phyloP scores from a whole-genome alignment of 2,888 invertebrate genomes.

The Synanthedon myopaeformis region DNA sequence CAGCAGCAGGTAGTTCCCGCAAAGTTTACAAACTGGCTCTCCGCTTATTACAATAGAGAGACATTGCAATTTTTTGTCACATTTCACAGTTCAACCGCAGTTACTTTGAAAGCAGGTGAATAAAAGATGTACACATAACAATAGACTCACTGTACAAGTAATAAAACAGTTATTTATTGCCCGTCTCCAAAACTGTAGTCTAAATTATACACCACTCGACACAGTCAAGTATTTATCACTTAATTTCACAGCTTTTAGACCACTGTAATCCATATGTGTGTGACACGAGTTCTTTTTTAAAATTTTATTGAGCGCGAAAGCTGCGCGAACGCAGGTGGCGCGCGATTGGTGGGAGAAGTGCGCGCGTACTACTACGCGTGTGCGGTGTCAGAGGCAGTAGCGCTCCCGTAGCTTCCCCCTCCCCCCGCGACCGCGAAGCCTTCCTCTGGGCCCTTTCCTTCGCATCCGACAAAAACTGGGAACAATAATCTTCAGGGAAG shows the following conservation, averaged over 20 bases:
- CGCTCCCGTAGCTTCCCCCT: slow-evolving; percentile 49
- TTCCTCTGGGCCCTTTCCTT: slow-evolving; percentile 44
- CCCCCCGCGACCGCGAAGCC: slow-evolving; percentile 34
- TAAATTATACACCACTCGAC: slow-evolving; percentile 3
- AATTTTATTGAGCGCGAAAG: slow-evolving; percentile 28
- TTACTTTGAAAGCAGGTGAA: slow-evolving; percentile 53
- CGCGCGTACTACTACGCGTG: slow-evolving; percentile 60
- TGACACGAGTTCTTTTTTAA: slow-evolving; percentile 16
- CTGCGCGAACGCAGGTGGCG: slow-evolving; percentile 56
- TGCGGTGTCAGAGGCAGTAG: slow-evolving; percentile 59
- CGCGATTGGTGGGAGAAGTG: slow-evolving; percentile 57
- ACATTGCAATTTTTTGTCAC: slow-evolving; percentile 68
- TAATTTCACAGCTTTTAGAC: slow-evolving; percentile 21
- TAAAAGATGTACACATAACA: slow-evolving; percentile 61
- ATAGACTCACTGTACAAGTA: slow-evolving; percentile 55
- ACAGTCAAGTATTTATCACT: background rate
- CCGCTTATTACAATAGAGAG: slow-evolving; percentile 38
- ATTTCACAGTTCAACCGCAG: slow-evolving; percentile 62
- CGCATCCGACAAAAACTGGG: slow-evolving; percentile 49
- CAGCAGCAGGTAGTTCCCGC: slow-evolving; percentile 56
- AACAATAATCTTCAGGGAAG: slow-evolving; percentile 28
- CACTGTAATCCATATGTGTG: slow-evolving; percentile 56
- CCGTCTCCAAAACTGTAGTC: slow-evolving; percentile 28
- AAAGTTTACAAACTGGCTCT: slow-evolving; percentile 58
- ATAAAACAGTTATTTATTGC: slow-evolving; percentile 57